phyloP scores from a whole-genome alignment of 2,888 invertebrate genomes.

The Sclerodermus sp. region DNA sequence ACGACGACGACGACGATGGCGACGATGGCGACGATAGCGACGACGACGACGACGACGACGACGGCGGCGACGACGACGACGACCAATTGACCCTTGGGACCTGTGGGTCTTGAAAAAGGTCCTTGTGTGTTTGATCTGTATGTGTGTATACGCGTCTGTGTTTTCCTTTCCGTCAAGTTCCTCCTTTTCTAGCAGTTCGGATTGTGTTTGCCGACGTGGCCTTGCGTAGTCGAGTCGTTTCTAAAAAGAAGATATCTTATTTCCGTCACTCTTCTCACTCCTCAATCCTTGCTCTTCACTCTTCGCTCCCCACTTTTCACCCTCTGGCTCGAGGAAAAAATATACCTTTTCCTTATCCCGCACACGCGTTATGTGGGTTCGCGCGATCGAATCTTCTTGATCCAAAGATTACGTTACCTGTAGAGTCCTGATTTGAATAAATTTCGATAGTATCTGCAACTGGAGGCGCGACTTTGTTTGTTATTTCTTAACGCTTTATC shows the following conservation, averaged over 20 bases:
- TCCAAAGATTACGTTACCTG: not conserved
- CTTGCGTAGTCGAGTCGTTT: conserved; percentile 26
- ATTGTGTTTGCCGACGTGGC: conserved; percentile 28
- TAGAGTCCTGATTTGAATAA: not conserved
- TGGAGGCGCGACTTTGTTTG: not conserved
- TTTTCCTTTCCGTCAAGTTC: no score
- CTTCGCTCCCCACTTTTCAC: no score
- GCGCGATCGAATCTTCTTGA: not conserved
- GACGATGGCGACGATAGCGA: no score
- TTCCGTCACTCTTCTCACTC: conserved; percentile 17
- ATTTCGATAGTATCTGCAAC: not conserved
- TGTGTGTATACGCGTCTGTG: conserved; percentile 9
- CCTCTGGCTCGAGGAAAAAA: no score
- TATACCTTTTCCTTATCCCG: conserved; percentile 10
- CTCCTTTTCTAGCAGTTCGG: no score
- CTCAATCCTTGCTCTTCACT: not conserved
- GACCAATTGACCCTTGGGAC: conserved; percentile 32
- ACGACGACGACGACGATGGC: no score
- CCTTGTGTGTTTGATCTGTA: conserved; percentile 17
- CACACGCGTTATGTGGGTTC: not conserved
- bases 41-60: no score
- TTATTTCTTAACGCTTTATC: not conserved
- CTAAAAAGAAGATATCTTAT: conserved; percentile 35
- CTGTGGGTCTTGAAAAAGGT: conserved; percentile 13
- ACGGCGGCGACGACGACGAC: no score